Percentiles rank a stretch among this genome's conserved stretches.
Evolutionary conservation across 2,888 invertebrate species (phyloP).

Genomic region (Cheilosia impressa): DNA sequence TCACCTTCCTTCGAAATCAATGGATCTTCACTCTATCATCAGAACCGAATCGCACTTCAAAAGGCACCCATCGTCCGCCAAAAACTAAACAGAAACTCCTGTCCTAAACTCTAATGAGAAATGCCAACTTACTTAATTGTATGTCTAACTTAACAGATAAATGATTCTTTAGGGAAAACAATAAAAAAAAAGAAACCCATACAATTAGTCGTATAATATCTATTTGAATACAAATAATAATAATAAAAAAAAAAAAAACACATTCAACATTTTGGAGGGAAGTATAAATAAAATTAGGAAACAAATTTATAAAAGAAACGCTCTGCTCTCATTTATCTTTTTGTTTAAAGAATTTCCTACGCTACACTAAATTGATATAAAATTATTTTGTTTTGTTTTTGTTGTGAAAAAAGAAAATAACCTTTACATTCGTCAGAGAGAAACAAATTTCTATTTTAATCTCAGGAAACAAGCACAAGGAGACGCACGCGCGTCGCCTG

Average conservation of each 20-base stretch:
- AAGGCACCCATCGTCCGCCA: background rate
- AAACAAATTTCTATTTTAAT: slow-evolving; percentile 34
- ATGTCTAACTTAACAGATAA: slow-evolving; percentile 55
- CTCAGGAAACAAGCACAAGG: slow-evolving; percentile 55
- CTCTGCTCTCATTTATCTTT: background rate
- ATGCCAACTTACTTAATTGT: slow-evolving; percentile 44
- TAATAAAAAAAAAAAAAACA: slow-evolving; percentile 52
- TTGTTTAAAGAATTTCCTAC: slow-evolving; percentile 20
- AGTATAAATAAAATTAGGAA: slow-evolving; percentile 56
- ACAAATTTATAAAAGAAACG: slow-evolving; percentile 27
- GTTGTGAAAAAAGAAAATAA: background rate
- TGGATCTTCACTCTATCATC: too few species aligned
- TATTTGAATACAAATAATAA: slow-evolving; percentile 40
- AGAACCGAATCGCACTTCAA: background rate
- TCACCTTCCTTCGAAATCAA: background rate
- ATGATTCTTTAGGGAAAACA: slow-evolving; percentile 33
- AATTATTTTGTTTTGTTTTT: background rate
- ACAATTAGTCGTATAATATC: slow-evolving; percentile 50
- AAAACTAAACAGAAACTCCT: slow-evolving; percentile 20
- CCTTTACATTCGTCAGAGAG: slow-evolving; percentile 25
- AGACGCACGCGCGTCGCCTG: slow-evolving; percentile 21
- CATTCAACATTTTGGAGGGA: slow-evolving; percentile 73
- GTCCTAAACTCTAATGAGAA: slow-evolving; percentile 56
- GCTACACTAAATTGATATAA: slow-evolving; percentile 30
- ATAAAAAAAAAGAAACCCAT: slow-evolving; percentile 18